phyloP scores from a whole-genome alignment of 2,888 invertebrate species.

The Mylabris sibirica region DNA sequence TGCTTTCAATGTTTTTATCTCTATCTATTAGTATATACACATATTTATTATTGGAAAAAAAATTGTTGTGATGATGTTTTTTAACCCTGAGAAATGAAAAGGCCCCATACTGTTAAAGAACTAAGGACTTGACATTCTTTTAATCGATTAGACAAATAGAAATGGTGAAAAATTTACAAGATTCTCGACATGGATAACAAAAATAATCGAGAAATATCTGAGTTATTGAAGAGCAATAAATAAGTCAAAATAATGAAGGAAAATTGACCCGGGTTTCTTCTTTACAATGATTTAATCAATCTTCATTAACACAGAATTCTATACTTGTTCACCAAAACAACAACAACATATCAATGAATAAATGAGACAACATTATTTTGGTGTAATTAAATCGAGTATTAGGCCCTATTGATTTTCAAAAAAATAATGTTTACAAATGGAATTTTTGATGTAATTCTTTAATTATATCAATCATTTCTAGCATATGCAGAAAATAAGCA shows the following conservation, averaged over 20 bases:
- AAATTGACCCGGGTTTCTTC: constrained; percentile 26
- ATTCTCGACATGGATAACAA: constrained; percentile 25
- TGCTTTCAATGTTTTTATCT: constrained; percentile 44
- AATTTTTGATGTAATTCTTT: constrained; percentile 37
- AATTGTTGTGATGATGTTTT: constrained; percentile 27
- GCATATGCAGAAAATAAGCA: no score
- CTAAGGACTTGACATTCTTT: constrained; percentile 52
- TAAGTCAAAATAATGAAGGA: not conserved
- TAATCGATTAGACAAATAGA: constrained; percentile 31
- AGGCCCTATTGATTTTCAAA: constrained; percentile 56
- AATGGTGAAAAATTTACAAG: constrained; percentile 21
- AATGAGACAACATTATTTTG: constrained; percentile 15
- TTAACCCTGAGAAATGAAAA: constrained; percentile 38
- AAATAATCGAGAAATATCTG: constrained; percentile 14
- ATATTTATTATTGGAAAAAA: not conserved
- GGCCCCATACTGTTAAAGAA: constrained; percentile 58
- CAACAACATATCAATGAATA: constrained; percentile 27
- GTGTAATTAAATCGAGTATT: constrained; percentile 50
- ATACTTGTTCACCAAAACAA: constrained; percentile 11
- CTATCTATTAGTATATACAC: not conserved
- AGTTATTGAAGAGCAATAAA: constrained; percentile 21
- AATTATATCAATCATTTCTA: constrained; percentile 39
- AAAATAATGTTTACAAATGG: constrained; percentile 31
- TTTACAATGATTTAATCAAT: not conserved
- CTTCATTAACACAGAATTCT: constrained; percentile 27